Percentiles rank a stretch among this genome's conserved stretches.
phyloP scores from a whole-genome alignment of 2,113 vertebrate genomes.

The Phaethon lepturus region DNA sequence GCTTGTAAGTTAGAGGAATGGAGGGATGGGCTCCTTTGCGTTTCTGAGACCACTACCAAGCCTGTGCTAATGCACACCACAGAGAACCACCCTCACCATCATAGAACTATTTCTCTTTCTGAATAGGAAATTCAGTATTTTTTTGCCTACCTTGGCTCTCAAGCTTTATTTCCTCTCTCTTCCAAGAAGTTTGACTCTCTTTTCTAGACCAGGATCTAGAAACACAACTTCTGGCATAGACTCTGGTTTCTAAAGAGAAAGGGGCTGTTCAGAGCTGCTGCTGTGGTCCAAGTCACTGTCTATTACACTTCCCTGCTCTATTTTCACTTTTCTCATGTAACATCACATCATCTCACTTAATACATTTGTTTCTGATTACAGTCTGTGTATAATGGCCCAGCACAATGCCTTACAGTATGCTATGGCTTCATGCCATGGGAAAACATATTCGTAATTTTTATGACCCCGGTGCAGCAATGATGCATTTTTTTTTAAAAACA shows the following conservation, averaged over 20 bases:
- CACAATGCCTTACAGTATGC: conserved; percentile 64
- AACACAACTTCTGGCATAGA: conserved; percentile 50
- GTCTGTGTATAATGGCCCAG: conserved; percentile 64
- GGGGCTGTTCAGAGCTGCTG: conserved; percentile 45
- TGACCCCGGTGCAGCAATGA: conserved; percentile 72
- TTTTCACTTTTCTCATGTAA: conserved; percentile 77
- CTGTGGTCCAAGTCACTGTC: conserved; percentile 61
- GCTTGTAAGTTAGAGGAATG: not conserved
- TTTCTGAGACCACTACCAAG: not conserved
- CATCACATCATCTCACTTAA: conserved; percentile 75
- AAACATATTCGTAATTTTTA: conserved; percentile 81
- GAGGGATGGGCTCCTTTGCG: not conserved
- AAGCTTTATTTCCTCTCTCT: conserved; percentile 8
- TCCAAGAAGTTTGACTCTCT: not conserved
- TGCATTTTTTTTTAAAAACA: conserved; percentile 71
- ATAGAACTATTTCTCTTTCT: not conserved
- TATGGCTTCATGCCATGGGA: conserved; percentile 79
- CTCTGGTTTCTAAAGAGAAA: conserved; percentile 52
- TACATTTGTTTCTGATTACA: conserved; percentile 84
- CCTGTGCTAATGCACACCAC: not conserved
- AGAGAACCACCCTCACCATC: not conserved
- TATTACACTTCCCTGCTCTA: conserved; percentile 57
- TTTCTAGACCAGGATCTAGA: conserved; percentile 64
- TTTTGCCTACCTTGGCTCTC: not conserved
- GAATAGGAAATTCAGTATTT: not conserved